Conservation (phyloP, 2,888 invertebrate species). For the Clistopyga incitator region DNA sequence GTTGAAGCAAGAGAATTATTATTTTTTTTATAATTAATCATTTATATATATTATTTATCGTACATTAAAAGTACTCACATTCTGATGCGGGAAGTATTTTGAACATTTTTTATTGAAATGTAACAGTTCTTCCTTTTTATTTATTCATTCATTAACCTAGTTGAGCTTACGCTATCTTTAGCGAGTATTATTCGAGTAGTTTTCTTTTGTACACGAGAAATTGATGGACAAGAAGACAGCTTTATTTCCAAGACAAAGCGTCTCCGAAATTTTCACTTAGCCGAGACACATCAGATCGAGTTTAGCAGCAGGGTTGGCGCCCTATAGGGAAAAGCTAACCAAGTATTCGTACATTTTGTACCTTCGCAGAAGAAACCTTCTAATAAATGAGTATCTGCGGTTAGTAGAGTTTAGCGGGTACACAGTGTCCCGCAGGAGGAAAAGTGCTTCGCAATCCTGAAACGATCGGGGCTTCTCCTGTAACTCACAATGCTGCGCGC, state of each 20-base stretch:
- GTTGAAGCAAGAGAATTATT: neutral
- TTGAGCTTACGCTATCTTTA: neutral
- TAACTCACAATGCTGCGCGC: conserved; percentile 57
- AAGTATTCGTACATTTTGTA: conserved; percentile 6
- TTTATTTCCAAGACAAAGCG: neutral
- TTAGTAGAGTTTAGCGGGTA: neutral
- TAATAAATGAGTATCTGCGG: conserved; percentile 30
- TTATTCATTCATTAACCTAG: neutral
- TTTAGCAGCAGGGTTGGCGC: neutral
- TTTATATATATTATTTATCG: neutral
- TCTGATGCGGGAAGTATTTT: neutral
- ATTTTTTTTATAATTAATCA: too few relatives aligned
- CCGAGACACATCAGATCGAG: neutral
- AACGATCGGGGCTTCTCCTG: conserved; percentile 67
- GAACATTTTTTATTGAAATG: neutral
- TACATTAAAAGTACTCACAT: neutral
- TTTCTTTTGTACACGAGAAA: neutral
- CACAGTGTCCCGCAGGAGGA: conserved; percentile 19
- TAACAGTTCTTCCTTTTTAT: neutral
- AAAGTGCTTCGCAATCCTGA: conserved; percentile 58
- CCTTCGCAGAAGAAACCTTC: conserved; percentile 28
- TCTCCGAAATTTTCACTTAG: conserved; percentile 12
- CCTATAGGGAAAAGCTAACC: neutral
- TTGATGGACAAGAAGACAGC: neutral
- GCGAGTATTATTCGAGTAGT: neutral